phyloP scores from a whole-genome alignment of 2,113 vertebrate genomes.

The Labrus mixtus region DNA sequence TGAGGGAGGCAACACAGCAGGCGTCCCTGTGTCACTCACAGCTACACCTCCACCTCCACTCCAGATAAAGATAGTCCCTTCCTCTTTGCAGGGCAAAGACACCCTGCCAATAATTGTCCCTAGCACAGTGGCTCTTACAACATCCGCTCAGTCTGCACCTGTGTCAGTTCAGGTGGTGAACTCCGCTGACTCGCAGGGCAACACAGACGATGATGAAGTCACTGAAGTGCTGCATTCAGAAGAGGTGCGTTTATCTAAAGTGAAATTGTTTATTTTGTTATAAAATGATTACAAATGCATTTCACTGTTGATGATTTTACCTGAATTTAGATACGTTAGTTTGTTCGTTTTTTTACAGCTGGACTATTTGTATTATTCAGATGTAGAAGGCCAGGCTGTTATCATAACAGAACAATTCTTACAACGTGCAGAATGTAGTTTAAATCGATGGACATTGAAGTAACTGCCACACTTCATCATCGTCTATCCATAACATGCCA shows the following conservation, averaged over 20 bases:
- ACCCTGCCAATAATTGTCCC: conserved; percentile 68
- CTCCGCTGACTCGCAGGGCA: conserved; percentile 61
- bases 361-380: too few relatives aligned
- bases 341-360: too few relatives aligned
- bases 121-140: not conserved
- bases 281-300: not conserved
- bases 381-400: too few relatives aligned
- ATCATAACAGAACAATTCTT: too few relatives aligned
- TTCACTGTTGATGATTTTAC: too few relatives aligned
- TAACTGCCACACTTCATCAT: too few relatives aligned
- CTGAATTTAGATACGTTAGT: too few relatives aligned
- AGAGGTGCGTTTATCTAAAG: conserved; percentile 59
- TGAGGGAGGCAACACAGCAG: conserved; percentile 52
- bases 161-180: conserved; percentile 75
- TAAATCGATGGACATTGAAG: too few relatives aligned
- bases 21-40: conserved; percentile 47
- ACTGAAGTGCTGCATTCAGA: conserved; percentile 74
- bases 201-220: conserved; percentile 67
- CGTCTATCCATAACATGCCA: too few relatives aligned
- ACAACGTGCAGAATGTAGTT: too few relatives aligned
- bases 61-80: conserved; percentile 89
- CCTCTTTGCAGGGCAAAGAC: conserved; percentile 84
- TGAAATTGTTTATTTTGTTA: not conserved
- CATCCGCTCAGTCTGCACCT: conserved; percentile 55
- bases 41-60: conserved; percentile 86